A percentile compares a stretch with the other conserved stretches of the same genome.
Conservation (phyloP, 1,140 invertebrate species). For the Listronotus bonariensis region DNA sequence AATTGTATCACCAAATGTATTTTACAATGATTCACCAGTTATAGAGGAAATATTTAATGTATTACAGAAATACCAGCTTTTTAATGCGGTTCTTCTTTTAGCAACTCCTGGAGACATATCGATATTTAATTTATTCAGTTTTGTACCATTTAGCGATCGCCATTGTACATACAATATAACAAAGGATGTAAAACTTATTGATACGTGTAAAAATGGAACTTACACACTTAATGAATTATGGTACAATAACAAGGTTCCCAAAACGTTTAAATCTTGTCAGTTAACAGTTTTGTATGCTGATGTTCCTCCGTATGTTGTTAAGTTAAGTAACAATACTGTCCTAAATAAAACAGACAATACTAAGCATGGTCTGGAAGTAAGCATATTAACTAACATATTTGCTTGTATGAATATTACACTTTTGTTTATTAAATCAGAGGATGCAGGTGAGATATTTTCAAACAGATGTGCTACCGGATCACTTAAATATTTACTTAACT, state of each 20-base stretch:
- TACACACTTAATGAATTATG: conserved; percentile 8
- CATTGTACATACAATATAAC: conserved; percentile 34
- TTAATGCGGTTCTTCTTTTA: conserved; percentile 37
- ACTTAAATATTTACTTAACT: conserved; percentile 4
- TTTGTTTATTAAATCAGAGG: conserved; percentile 12
- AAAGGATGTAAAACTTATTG: conserved; percentile 20
- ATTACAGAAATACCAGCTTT: conserved; percentile 32
- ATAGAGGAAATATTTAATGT: conserved; percentile 27
- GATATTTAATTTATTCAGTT: conserved; percentile 39
- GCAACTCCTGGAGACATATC: conserved; percentile 10
- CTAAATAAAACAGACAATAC: conserved; percentile 5
- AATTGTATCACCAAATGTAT: conserved; percentile 34
- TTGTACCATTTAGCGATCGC: conserved; percentile 41
- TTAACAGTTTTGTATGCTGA: conserved; percentile 39
- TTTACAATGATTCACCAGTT: conserved; percentile 13
- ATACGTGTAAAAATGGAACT: conserved; percentile 22
- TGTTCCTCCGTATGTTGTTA: conserved; percentile 39
- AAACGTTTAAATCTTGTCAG: conserved; percentile 38
- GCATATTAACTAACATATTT: conserved; percentile 26
- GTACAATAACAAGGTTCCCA: conserved; percentile 40
- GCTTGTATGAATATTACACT: conserved; percentile 26
- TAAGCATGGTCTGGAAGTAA: conserved; percentile 23
- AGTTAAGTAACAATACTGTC: conserved; percentile 1
- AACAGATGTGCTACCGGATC: conserved; percentile 20
- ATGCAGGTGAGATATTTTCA: conserved; percentile 8